A percentile compares a stretch with the other conserved stretches of the same genome.
Conservation (phyloP, 1,140 invertebrate genomes). For the Samia ricini region DNA sequence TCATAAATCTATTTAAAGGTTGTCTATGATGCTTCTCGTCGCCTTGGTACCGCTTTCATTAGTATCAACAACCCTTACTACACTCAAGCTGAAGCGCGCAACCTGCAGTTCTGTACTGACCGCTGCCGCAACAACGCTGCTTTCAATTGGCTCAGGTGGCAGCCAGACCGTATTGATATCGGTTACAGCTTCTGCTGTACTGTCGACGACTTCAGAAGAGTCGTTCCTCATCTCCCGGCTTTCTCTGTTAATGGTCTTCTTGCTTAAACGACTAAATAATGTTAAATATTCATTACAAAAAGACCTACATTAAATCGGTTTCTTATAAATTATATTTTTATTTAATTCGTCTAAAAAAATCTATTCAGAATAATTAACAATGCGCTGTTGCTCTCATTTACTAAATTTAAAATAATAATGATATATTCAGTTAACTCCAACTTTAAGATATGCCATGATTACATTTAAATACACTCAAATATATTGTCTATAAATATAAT, state of each 20-base stretch:
- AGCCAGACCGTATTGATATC: constrained; percentile 68
- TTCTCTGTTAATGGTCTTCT: constrained; percentile 65
- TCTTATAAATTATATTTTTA: too few relatives aligned
- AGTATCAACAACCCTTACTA: constrained; percentile 83
- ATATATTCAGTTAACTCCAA: too few relatives aligned
- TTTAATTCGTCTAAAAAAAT: too few relatives aligned
- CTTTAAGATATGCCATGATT: too few relatives aligned
- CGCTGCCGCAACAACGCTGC: constrained; percentile 75
- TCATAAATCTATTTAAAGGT: too few relatives aligned
- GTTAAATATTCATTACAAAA: too few relatives aligned
- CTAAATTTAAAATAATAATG: too few relatives aligned
- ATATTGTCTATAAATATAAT: too few relatives aligned
- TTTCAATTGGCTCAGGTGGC: constrained; percentile 76
- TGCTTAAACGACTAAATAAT: constrained; percentile 31
- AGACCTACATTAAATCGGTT: too few relatives aligned
- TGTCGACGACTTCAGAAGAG: constrained; percentile 79
- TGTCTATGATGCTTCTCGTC: constrained; percentile 74
- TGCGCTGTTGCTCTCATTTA: too few relatives aligned
- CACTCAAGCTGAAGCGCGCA: constrained; percentile 42
- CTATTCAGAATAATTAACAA: too few relatives aligned
- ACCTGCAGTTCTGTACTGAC: constrained; percentile 79
- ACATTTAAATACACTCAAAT: too few relatives aligned
- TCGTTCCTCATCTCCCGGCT: constrained; percentile 73
- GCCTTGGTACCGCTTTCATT: constrained; percentile 79
- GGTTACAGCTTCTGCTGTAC: constrained; percentile 84